These are phyloP conservation scores for Nomada ferruginata DNA, from an alignment of 2,888 invertebrate species.

Conservation along the genomic window DNA sequence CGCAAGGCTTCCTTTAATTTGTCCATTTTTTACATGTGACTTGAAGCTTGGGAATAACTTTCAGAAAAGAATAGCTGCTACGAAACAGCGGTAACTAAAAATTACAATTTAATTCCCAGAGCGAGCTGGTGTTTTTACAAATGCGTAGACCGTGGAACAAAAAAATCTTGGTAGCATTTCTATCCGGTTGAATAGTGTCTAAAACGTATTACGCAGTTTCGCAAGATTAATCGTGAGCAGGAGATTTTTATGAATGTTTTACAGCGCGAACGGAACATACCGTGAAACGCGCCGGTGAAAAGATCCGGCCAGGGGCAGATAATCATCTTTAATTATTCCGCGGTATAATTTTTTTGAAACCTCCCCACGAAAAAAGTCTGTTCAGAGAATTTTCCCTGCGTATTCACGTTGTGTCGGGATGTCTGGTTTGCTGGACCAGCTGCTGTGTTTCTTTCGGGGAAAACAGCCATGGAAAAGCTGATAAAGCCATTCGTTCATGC, in stretches of 20 bases:
- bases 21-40: too few relatives aligned
- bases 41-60: too few relatives aligned
- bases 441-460: constrained; percentile 41
- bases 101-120: neutral
- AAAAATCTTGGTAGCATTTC: constrained; percentile 14
- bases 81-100: neutral
- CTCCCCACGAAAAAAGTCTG: constrained; percentile 8
- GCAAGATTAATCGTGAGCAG: constrained; percentile 35
- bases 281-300: constrained; percentile 22
- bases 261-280: neutral
- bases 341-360: constrained; percentile 33
- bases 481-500: constrained; percentile 40
- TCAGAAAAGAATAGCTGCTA: too few relatives aligned
- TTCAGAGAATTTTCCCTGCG: constrained; percentile 14
- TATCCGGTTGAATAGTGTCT: constrained; percentile 8
- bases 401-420: constrained; percentile 25
- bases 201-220: constrained; percentile 16
- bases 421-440: constrained; percentile 9
- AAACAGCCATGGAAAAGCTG: constrained; percentile 33
- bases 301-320: constrained; percentile 36
- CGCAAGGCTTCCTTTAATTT: too few relatives aligned
- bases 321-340: constrained; percentile 61
- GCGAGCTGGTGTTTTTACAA: neutral
- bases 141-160: neutral
- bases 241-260: constrained; percentile 31